Evolutionary conservation across 1,140 invertebrate genomes (phyloP), one percentile per base, ranked within the genome.

Genomic region (Drosophila santomea): DNA sequence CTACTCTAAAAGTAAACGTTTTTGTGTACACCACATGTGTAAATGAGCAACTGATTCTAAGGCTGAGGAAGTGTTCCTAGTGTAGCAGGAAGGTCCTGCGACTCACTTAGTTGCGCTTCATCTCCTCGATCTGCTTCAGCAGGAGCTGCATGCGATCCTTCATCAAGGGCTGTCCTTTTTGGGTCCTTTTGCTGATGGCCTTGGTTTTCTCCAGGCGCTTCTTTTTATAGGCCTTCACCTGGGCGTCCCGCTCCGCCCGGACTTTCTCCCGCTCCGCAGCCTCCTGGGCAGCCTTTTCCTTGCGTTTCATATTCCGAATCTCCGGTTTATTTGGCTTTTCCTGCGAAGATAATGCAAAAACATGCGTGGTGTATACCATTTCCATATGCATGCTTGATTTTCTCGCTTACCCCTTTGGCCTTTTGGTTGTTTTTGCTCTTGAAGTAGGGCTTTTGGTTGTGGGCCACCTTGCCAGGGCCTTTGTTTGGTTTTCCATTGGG

Each of bases 81-180:
- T 11, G 25, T 35, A 7, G 14, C 10, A 2, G 3, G 41, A 2
- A 23, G 14, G 10, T 23, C 10, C 45, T 44, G 38, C 0, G 47
- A 48, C 57, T 74, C 38, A 66, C 28, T 73, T 48, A 73, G 14
- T 64, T 75, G 8, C 63, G 41, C 35, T 91, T 91, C 78, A 91
- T 83, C 57, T 92, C 88, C 63, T 91, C 88, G n/a, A 92, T 92
- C 58, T 92, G 90, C 47, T 92, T 92, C 0, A 92, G 60, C 17
- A 92, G 55, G 25, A 91, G 51, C 60, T 92, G 83, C 88, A 92
- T 91, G 7, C 91, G 90, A 80, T 92, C 88, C 54, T 92, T 92
- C 91, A 92, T 92, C 45, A 92, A 58, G 0, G 91, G 91, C 48
- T 92, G 91, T 0, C 91, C 91, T n/a, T 74, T 77, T 17, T 91